Evolutionary conservation across 2,888 invertebrate genomes (phyloP), one percentile per base, ranked within the genome.

Genomic region (Elaeidobius kamerunicus): DNA sequence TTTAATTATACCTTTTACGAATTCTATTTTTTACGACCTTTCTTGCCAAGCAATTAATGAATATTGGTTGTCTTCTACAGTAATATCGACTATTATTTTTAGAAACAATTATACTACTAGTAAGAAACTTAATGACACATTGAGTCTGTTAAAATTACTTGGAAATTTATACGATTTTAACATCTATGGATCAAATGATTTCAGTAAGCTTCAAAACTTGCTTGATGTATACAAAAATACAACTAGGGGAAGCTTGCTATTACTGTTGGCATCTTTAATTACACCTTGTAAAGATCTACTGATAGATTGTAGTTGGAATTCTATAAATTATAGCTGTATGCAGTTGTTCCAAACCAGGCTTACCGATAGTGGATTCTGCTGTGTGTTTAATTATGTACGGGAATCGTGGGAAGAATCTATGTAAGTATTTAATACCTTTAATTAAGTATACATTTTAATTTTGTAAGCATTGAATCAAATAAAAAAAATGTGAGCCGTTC

Each of bases 311-410:
- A 35, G 58, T 0, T 81, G 81, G 76, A 71, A 62, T 1, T 75
- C 76, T 0, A 18, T 61, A 2, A 4, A 50, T 0, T 61, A 69
- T 1, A 66, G 75, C 17, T 80, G 80, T 58, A 60, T 47, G 0
- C 63, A 71, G 0, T 61, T 80, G 6, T 80, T 83, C 61, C 20
- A 54, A 0, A 65, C 72, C 1, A 71, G 77, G 1, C 71, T 75
- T 17, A 81, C 82, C 0, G 69, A 71, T 5, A 73, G 75, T n/a
- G 83, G 83, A 0, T 78, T 75, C 60, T 83, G 82, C 65, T 82
- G 82, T 58, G 69, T 64, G 5, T 64, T 65, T 46, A 67, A 66
- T 52, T 63, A 65, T 44, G 28, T 63, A 5, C 60, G 59, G 50
- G 48, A 35, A 2, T 19, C 39, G 2, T 23, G 18, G 16, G 57